Conservation (phyloP, 2,797 vertebrate genomes). For the Sebastes nivosus region DNA sequence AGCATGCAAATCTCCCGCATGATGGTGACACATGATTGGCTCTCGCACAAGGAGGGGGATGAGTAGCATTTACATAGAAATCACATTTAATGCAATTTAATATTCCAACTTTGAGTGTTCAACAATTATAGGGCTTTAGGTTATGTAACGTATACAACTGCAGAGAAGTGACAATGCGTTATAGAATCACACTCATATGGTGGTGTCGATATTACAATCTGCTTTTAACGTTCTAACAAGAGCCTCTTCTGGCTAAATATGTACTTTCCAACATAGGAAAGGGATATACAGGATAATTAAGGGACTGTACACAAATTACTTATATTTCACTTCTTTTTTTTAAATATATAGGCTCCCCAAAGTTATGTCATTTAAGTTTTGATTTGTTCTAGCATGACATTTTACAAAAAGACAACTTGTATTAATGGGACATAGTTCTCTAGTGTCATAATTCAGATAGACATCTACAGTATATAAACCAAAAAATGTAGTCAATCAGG, state of each 20-base stretch:
- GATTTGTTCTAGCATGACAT: background rate
- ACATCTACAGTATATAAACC: background rate
- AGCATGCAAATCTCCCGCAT: background rate
- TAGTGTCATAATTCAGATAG: background rate
- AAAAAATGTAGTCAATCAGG: background rate
- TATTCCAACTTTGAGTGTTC: background rate
- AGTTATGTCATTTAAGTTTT: background rate
- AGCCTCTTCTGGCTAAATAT: background rate
- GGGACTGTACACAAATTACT: background rate
- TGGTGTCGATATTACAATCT: background rate
- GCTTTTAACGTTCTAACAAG: background rate
- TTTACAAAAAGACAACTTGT: background rate
- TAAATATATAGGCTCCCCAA: no score
- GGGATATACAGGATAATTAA: accelerated
- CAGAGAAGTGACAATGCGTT: background rate
- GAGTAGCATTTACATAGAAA: background rate
- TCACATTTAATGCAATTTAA: background rate
- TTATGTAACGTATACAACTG: background rate
- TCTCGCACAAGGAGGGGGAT: background rate
- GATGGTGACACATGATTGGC: background rate
- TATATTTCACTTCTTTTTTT: background rate
- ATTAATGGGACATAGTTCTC: background rate
- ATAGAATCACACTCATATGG: background rate
- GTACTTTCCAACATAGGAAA: background rate
- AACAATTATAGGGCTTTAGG: background rate